phyloP scores from a whole-genome alignment of 2,797 vertebrate species.

The Margarornis squamiger region DNA sequence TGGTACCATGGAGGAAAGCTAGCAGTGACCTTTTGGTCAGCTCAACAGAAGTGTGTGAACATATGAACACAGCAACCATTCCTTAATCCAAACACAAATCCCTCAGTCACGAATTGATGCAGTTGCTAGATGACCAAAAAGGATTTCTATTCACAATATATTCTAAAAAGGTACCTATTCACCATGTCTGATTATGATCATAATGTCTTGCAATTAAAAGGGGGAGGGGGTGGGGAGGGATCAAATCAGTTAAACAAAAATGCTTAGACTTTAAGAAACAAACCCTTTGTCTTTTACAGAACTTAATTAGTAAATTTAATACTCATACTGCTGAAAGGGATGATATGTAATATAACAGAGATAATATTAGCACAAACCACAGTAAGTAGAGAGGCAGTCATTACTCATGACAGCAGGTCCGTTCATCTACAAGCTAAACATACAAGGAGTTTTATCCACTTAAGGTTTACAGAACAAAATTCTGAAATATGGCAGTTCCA shows the following conservation, averaged over 20 bases:
- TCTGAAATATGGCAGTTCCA: neutral
- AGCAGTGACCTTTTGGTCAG: neutral
- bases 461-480: neutral
- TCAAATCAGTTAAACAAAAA: neutral
- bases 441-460: neutral
- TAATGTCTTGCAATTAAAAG: neutral
- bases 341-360: neutral
- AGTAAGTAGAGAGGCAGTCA: neutral
- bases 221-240: too few species aligned
- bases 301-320: neutral
- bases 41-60: neutral
- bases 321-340: neutral
- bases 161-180: neutral
- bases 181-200: neutral
- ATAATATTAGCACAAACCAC: neutral
- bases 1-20: neutral
- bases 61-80: neutral
- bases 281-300: neutral
- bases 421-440: neutral
- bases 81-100: neutral
- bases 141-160: neutral
- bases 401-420: neutral
- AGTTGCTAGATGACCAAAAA: neutral
- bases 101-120: neutral
- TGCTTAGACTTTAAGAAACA: neutral